phyloP scores from a whole-genome alignment of 2,797 vertebrate genomes.

The Nannoperca australis region DNA sequence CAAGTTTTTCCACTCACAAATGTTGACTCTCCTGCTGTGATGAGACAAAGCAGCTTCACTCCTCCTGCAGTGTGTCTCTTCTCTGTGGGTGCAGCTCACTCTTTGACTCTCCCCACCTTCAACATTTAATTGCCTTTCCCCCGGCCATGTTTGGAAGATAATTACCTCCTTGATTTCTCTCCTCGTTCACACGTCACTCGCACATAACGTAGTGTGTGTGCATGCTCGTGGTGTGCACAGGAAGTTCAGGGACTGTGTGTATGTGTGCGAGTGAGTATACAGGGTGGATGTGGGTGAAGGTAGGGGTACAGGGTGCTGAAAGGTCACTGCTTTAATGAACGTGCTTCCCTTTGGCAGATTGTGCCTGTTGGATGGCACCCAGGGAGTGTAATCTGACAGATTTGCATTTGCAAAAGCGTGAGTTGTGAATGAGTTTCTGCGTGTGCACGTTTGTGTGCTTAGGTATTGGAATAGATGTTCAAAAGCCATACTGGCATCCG shows the following conservation, averaged over 20 bases:
- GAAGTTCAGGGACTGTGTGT: not conserved
- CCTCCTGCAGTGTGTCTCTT: conserved; percentile 12
- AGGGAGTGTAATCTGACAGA: conserved; percentile 28
- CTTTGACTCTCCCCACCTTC: conserved; percentile 13
- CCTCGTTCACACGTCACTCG: not conserved
- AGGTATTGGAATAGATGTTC: conserved; percentile 23
- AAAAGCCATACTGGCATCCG: not conserved
- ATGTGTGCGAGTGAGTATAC: not conserved
- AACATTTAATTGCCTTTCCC: conserved; percentile 44
- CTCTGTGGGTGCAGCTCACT: conserved; percentile 18
- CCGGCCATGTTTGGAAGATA: conserved; percentile 8
- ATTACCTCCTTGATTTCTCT: conserved; percentile 31
- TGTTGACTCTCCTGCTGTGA: conserved; percentile 48
- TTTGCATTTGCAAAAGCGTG: conserved; percentile 45
- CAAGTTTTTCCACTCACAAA: conserved; percentile 18
- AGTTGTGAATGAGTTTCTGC: conserved; percentile 27
- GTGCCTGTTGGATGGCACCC: conserved; percentile 55
- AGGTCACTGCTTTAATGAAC: conserved; percentile 64
- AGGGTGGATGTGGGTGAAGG: conserved; percentile 16
- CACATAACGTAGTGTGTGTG: conserved; percentile 1
- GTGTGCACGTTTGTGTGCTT: conserved; percentile 18
- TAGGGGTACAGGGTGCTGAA: conserved; percentile 30
- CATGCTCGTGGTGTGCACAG: not conserved
- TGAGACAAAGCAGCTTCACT: conserved; percentile 28
- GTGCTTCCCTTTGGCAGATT: conserved; percentile 41